Evolutionary conservation across 53 echinoderm and acorn worm genomes (phyloP), one percentile per base, ranked within the genome.

Genomic region (Crossaster papposus): DNA sequence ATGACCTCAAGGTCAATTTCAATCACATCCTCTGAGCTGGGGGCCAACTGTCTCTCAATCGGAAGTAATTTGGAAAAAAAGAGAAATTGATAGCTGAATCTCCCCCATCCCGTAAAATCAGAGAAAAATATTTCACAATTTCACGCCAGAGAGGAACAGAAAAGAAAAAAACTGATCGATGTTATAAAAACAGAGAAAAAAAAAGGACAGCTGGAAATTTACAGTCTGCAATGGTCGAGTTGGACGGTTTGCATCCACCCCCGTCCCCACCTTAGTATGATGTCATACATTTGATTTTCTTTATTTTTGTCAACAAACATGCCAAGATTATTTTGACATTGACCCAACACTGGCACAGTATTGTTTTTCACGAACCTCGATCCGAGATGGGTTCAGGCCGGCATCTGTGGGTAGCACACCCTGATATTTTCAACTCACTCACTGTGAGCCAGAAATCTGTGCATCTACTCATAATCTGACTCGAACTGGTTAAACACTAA

Each of bases 111-210:
- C 17, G 74, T 11, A 73, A 70, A 70, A n/a, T n/a, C n/a, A n/a
- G n/a, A n/a, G n/a, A n/a, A 70, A 70, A 70, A 70, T 30, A 70
- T 23, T n/a, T 70, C 70, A 70, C 44, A 44, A 44, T 58, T 58
- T 58, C 2, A 58, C 58, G 22, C 58, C 15, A 58, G 58, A 58
- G 17, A 58, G 22, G 22, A 11, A 18, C 13, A 10, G 17, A 58
- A 58, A 58, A 58, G 2, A 4, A 58, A 58, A 58, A 58, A 58
- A 5, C 44, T 9, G 58, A 58, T 58, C 58, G 22, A 58, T 58
- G 58, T 58, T 58, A 14, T 17, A 14, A 58, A 58, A 58, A 58
- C 22, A 58, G 17, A 14, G 58, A 58, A 58, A 17, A 58, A 17
- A 58, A 58, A 20, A 18, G 58, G 58, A 17, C 58, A 58, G 58